Base-by-base conservation (phyloP, 2,113 vertebrate species). In the Calidris pygmaea region DNA sequence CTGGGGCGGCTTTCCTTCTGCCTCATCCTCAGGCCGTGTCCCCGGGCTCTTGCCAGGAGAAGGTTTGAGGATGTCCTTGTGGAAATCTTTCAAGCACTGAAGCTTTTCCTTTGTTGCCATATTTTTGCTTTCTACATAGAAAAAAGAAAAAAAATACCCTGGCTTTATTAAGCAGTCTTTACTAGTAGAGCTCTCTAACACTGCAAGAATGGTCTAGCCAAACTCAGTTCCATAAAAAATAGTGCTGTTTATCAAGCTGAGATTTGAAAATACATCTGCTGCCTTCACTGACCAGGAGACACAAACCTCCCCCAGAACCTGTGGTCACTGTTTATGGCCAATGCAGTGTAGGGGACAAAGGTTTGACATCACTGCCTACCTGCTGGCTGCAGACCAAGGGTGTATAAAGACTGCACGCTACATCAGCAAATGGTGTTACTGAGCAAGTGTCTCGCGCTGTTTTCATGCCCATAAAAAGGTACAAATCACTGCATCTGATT, bases 31-130 rank as follows among this genome's bases (percentile, higher is more conserved):
- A 1, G 99, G 99, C 67, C 99, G 98, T 0, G 99, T 99, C 60
- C 99, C 99, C 0, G 99, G 99, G 95, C 99, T 99, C 98, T 99
- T 99, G 55, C 99, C 99, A 0, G 99, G 99, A 5, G 99, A 99
- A 6, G 99, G 99, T 96, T 99, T 99, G 95, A 99, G 97, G 78
- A 99, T 99, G 97, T 99, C 99, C 97, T 99, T 99, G 97, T 99
- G 99, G 95, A 99, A 99, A 95, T 99, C 99, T 97, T 99, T 99
- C 96, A 99, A 97, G 97, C 99, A 99, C 97, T 99, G 99, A 93
- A 99, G 98, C 94, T 99, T 99, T 96, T 99, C 99, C 96, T 99
- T 99, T 97, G 99, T 99, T 96, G 99, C 98, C 99, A 99, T 99
- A 74, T 98, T 98, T 98, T 63, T 92, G 89, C 94, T 78, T 89